These are phyloP conservation scores for Phylloscopus trochilus DNA, from an alignment of 2,113 vertebrate genomes.

Conservation along the genomic window DNA sequence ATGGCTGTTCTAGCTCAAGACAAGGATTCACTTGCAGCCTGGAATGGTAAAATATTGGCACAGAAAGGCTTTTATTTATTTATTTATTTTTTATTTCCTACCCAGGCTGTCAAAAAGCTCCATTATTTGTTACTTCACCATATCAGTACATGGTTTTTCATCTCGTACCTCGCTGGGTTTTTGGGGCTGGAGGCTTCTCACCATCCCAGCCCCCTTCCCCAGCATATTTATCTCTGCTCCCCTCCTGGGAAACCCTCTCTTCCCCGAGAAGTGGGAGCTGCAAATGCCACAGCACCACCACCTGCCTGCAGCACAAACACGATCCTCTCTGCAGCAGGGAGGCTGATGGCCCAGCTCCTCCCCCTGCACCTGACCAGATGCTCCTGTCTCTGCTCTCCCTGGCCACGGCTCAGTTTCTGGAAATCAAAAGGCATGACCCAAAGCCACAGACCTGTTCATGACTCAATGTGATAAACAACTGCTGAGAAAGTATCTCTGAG, in stretches of 20 bases:
- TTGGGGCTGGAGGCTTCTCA: fast-evolving
- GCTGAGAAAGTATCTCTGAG: background rate
- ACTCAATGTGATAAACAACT: background rate
- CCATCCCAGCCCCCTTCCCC: too few relatives aligned
- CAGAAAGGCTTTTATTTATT: background rate
- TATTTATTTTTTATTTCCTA: too few relatives aligned
- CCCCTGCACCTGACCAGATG: background rate
- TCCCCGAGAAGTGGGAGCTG: background rate
- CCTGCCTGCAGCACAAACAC: background rate
- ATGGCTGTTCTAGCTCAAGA: fast-evolving
- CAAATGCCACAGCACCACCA: background rate
- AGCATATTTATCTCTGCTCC: background rate
- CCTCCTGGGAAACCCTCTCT: background rate
- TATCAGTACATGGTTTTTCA: background rate
- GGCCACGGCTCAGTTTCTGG: background rate
- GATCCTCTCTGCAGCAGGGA: background rate
- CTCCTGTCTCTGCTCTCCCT: background rate
- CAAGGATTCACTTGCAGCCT: background rate
- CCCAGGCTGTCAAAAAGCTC: background rate
- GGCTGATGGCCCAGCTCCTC: background rate
- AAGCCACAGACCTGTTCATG: background rate
- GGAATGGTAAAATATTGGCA: background rate
- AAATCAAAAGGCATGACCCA: background rate
- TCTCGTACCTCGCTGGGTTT: background rate
- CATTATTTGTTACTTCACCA: background rate